These are phyloP conservation scores for Crepidodera aurea DNA, from an alignment of 2,888 invertebrate genomes.

Conservation along the genomic window DNA sequence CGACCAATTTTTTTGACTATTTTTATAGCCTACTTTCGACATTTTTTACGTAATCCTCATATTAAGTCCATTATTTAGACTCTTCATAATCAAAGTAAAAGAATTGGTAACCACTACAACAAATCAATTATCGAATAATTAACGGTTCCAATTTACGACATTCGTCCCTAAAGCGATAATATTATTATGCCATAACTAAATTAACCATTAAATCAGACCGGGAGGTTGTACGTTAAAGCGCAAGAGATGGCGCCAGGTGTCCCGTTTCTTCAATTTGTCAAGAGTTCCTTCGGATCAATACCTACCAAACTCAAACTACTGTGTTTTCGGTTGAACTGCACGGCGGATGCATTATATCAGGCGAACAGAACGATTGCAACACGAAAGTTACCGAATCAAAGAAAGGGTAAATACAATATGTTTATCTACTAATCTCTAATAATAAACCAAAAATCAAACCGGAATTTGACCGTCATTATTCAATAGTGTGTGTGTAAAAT, in stretches of 20 bases:
- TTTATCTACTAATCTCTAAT: too few species aligned
- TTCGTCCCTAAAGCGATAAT: neutral
- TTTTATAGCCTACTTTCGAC: too few species aligned
- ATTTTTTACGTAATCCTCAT: too few species aligned
- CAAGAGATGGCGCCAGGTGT: conserved; percentile 1
- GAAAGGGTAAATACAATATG: neutral
- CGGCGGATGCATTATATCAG: conserved; percentile 13
- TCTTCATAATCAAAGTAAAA: too few species aligned
- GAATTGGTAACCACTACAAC: too few species aligned
- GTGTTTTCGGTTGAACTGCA: conserved; percentile 21
- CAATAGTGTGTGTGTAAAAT: too few species aligned
- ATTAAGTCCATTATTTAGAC: too few species aligned
- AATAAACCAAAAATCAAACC: too few species aligned
- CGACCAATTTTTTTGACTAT: too few species aligned
- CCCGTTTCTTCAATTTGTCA: neutral
- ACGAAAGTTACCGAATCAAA: neutral
- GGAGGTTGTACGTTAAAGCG: neutral
- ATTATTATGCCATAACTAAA: conserved; percentile 8
- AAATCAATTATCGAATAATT: conserved; percentile 5
- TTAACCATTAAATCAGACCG: conserved; percentile 1
- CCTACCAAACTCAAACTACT: neutral
- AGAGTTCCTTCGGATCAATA: conserved; percentile 19
- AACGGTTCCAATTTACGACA: conserved; percentile 1
- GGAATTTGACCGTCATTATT: too few species aligned
- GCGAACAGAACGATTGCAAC: conserved; percentile 19